Evolutionary conservation across 2,888 invertebrate genomes (phyloP).

Genomic region (Acanthosepion pharaonis): DNA sequence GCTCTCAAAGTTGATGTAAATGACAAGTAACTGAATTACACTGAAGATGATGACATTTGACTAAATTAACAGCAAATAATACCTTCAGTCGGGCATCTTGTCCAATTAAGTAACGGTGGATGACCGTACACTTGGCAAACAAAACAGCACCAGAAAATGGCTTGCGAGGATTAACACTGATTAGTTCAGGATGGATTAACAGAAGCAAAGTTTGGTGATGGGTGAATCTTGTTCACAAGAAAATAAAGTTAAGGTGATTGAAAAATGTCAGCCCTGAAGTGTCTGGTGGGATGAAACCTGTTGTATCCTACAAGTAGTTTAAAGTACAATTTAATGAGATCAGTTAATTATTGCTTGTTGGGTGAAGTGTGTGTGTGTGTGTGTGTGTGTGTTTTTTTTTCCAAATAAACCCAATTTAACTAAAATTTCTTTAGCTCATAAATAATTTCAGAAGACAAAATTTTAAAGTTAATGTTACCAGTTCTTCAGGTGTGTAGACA

Average conservation of each 20-base stretch:
- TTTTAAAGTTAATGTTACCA: too few relatives aligned
- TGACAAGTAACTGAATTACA: not conserved
- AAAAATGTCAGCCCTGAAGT: not conserved
- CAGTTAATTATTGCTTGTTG: too few relatives aligned
- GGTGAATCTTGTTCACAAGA: not conserved
- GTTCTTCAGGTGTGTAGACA: too few relatives aligned
- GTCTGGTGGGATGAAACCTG: not conserved
- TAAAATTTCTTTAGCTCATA: too few relatives aligned
- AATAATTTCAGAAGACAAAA: too few relatives aligned
- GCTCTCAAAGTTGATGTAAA: not conserved
- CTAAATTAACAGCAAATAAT: constrained; percentile 23
- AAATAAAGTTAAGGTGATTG: not conserved
- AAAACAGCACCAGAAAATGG: not conserved
- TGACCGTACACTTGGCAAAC: not conserved
- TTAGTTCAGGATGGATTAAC: not conserved
- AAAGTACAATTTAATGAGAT: not conserved
- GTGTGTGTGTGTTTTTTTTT: too few relatives aligned
- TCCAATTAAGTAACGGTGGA: not conserved
- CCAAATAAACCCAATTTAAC: too few relatives aligned
- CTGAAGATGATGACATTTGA: constrained; percentile 18
- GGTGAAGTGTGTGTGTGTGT: too few relatives aligned
- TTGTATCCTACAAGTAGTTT: not conserved
- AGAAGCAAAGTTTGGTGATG: not conserved
- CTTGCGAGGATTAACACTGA: not conserved
- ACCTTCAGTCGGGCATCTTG: not conserved